Base-by-base conservation (phyloP, 2,888 invertebrate genomes). In the Rhabditoides inermis region DNA sequence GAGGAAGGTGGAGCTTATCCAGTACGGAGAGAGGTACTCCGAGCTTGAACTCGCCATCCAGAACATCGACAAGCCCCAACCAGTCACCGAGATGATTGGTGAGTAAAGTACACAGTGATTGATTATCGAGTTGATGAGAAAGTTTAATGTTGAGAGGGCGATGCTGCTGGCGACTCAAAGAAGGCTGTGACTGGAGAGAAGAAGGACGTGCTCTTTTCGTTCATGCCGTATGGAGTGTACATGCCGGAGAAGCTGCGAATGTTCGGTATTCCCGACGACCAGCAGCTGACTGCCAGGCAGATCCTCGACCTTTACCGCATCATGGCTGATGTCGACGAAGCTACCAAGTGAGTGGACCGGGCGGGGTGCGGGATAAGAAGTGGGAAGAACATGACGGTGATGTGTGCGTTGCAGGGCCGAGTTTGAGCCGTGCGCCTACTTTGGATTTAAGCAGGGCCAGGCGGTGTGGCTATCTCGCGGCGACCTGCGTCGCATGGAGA, bases 251-350 rank as follows among this genome's bases (percentile, higher is more conserved):
- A 73, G 55, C 56, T 73, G 32, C 51, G 63, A 26, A 71, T 73
- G 71, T 73, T 73, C 56, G 70, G 70, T 4, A 72, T 73, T 32
- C 73, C 73, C 2, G 71, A 67, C 51, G 73, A 73, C 53, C 74
- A 74, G 51, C 70, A 72, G 40, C 51, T 73, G 48, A 73, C 73
- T 22, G 71, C 73, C 15, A 32, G 58, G 35, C 71, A 73, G 53
- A 64, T 73, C 41, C 58, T 73, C 23, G 64, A 70, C 39, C 57
- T 73, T n/a, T 73, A 72, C 51, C 55, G 50, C 23, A 66, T 65
- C 46, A 70, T 73, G 69, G 57, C 65, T 20, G 62, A 56, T 39
- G 64, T 73, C 4, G 73, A 74, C 45, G 55, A 56, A 0, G 50
- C 49, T 23, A 53, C 65, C 46, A 71, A 70, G 70, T 70, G n/a